phyloP scores from a whole-genome alignment of 23 tunicate species.

The Diplosoma virens region DNA sequence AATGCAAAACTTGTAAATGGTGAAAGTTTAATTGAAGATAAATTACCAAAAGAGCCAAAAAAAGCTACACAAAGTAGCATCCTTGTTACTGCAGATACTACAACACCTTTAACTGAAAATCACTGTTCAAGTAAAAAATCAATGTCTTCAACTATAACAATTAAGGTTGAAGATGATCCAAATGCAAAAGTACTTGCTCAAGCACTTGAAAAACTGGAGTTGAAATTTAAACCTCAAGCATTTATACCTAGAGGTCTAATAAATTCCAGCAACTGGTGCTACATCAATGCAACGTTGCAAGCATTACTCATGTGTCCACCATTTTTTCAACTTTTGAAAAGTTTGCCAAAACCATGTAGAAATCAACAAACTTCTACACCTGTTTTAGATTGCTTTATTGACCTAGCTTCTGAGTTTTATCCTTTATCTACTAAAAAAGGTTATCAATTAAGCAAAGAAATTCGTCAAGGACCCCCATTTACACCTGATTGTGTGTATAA shows the following conservation, averaged over 20 bases:
- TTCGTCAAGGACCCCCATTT: constrained; percentile 62
- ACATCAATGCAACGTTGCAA: constrained; percentile 84
- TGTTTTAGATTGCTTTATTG: constrained; percentile 71
- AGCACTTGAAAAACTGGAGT: constrained; percentile 28
- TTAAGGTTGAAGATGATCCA: constrained; percentile 18
- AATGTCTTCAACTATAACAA: not conserved
- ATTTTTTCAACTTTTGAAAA: constrained; percentile 67
- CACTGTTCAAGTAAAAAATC: not conserved
- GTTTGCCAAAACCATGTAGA: constrained; percentile 17
- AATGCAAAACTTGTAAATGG: not conserved
- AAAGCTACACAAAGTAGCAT: no score
- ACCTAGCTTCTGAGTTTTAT: constrained; percentile 76
- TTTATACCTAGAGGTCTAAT: constrained; percentile 83
- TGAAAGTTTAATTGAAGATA: not conserved
- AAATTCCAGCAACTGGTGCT: constrained; percentile 93
- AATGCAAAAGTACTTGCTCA: constrained; percentile 33
- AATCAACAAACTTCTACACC: constrained; percentile 54
- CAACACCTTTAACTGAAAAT: no score
- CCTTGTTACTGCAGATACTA: no score
- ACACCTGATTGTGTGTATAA: constrained; percentile 77
- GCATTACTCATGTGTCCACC: constrained; percentile 81
- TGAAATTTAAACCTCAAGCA: constrained; percentile 78
- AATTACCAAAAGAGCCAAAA: no score
- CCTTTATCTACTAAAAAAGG: constrained; percentile 65
- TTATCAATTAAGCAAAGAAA: constrained; percentile 47